Evolutionary conservation across 2,888 invertebrate species (phyloP).

Genomic region (Pseudanteris insignis): DNA sequence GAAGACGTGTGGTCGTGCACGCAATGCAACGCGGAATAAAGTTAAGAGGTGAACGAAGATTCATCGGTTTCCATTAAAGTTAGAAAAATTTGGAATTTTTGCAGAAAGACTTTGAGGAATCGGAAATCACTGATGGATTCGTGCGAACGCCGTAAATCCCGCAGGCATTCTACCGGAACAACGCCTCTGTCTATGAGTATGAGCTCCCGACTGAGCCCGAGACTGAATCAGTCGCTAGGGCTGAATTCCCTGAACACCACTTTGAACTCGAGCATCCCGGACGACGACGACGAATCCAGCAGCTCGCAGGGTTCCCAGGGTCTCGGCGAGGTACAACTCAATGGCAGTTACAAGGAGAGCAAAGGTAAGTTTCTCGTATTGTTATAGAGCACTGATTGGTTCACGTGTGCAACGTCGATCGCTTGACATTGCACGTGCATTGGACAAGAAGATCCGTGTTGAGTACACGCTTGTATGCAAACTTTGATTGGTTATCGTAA

Average conservation of each 20-base stretch:
- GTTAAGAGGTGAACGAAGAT: neutral
- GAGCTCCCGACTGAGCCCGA: slow-evolving; percentile 60
- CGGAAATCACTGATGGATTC: slow-evolving; percentile 73
- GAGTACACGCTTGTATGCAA: slow-evolving; percentile 19
- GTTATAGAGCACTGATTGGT: too few species aligned
- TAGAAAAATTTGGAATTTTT: slow-evolving; percentile 12
- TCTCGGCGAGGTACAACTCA: slow-evolving; percentile 68
- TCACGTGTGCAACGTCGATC: too few species aligned
- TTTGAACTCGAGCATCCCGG: slow-evolving; percentile 60
- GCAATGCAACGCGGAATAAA: neutral
- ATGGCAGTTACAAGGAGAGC: slow-evolving; percentile 71
- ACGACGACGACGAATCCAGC: slow-evolving; percentile 70
- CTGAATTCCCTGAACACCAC: slow-evolving; percentile 60
- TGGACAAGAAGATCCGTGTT: too few species aligned
- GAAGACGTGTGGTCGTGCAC: too few species aligned
- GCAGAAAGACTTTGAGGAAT: slow-evolving; percentile 78
- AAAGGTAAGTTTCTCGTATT: slow-evolving; percentile 66
- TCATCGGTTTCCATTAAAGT: slow-evolving; percentile 19
- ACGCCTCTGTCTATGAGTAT: slow-evolving; percentile 68
- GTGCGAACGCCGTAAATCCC: slow-evolving; percentile 80
- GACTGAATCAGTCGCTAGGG: slow-evolving; percentile 60
- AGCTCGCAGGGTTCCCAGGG: slow-evolving; percentile 72
- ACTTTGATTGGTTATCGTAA: slow-evolving; percentile 18
- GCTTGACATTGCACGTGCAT: too few species aligned
- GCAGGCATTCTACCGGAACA: slow-evolving; percentile 78